phyloP scores from a whole-genome alignment of 2,797 vertebrate genomes.

The Hoplostethus mediterraneus region DNA sequence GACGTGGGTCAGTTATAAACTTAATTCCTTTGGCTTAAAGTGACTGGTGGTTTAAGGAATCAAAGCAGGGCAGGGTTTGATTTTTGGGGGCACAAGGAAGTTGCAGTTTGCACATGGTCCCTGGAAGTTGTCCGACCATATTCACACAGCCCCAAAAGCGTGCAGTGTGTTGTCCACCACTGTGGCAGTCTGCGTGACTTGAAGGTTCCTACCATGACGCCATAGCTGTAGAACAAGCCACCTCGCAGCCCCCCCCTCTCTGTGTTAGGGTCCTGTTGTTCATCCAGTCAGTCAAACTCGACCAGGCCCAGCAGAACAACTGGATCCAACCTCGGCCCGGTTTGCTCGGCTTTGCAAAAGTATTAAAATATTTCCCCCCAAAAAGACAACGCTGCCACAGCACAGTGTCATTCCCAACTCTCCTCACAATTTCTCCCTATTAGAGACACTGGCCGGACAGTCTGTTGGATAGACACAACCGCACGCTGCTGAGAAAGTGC shows the following conservation, averaged over 20 bases:
- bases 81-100: not conserved
- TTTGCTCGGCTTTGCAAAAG: conserved; percentile 15
- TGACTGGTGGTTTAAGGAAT: not conserved
- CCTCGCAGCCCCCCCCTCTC: not conserved
- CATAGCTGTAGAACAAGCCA: conserved; percentile 3
- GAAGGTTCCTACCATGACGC: too few relatives aligned
- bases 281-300: conserved; percentile 16
- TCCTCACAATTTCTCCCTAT: conserved; percentile 25
- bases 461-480: conserved; percentile 22
- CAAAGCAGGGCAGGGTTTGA: too few relatives aligned
- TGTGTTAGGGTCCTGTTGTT: conserved; percentile 12
- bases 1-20: not conserved
- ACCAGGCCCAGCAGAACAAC: conserved; percentile 23
- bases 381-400: conserved; percentile 46
- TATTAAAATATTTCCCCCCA: conserved; percentile 6
- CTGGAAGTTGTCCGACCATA: too few relatives aligned
- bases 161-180: too few relatives aligned
- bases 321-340: not conserved
- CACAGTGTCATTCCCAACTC: conserved; percentile 28
- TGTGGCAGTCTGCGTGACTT: too few relatives aligned
- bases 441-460: conserved; percentile 38
- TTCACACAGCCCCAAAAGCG: too few relatives aligned
- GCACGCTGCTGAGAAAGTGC: conserved; percentile 33
- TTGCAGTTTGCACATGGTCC: too few relatives aligned
- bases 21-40: not conserved